Percentiles rank a stretch among this genome's conserved stretches.
phyloP scores from a whole-genome alignment of 2,797 vertebrate genomes.

The Columba guinea region DNA sequence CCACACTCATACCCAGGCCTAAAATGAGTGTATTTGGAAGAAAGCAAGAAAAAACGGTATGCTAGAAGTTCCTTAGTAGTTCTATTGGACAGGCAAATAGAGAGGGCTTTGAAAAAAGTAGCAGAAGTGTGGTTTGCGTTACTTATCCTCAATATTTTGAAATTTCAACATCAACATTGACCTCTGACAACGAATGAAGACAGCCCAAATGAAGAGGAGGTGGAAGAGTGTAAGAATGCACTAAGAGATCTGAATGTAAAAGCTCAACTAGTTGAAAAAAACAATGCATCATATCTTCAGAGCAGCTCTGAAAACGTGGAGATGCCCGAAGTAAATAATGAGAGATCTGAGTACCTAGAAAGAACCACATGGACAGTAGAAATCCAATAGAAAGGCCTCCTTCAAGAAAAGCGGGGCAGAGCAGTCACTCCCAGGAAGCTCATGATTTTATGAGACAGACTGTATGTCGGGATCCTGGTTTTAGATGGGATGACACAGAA shows the following conservation, averaged over 20 bases:
- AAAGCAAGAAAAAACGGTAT: background rate
- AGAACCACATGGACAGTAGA: background rate
- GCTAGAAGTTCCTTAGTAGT: background rate
- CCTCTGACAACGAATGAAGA: slow-evolving; percentile 20
- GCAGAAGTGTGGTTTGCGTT: background rate
- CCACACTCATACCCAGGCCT: background rate
- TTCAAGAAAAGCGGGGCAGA: slow-evolving; percentile 1
- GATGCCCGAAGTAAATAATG: background rate
- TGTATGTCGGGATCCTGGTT: slow-evolving; percentile 33
- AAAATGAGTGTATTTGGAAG: background rate
- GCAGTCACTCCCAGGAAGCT: background rate
- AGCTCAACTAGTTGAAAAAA: background rate
- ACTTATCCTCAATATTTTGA: slow-evolving; percentile 19
- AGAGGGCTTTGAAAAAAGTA: background rate
- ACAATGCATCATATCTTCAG: background rate
- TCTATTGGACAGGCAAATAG: background rate
- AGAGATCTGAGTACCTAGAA: background rate
- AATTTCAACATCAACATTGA: background rate
- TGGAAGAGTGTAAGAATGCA: background rate
- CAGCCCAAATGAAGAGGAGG: background rate
- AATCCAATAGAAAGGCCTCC: background rate
- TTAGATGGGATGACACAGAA: slow-evolving; percentile 41
- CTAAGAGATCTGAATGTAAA: background rate
- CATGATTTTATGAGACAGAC: background rate
- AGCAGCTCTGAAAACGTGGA: background rate